Evolutionary conservation across 1,140 invertebrate species (phyloP), one percentile per base, ranked within the genome.

Genomic region (Eriocheir sinensis): DNA sequence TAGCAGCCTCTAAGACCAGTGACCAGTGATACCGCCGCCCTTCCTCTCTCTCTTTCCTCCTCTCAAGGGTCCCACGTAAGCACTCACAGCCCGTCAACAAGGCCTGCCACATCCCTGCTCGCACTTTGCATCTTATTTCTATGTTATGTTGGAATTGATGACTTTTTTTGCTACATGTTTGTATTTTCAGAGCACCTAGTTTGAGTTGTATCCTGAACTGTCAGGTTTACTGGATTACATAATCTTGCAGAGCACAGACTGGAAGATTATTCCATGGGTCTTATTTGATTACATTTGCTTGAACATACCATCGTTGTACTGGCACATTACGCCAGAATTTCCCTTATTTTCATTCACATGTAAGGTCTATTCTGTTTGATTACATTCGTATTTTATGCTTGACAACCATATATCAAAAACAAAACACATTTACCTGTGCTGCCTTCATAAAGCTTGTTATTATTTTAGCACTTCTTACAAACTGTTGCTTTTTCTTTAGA

Each of bases 1-100:
- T 94, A 94, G 89, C 94, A 94, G 94, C 94, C 79, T 94, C 94
- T 94, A 94, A 94, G 94, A 94, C 44, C 94, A 94, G 94, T 85
- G 94, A 94, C 79, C 94, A 80, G 90, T 94, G 94, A 94, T 81
- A 91, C 40, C 80, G 89, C 48, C 89, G 89, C 48, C 94, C 94
- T 86, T 92, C 83, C 89, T 94, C 94, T 94, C 89, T 94, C 94
- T 94, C 89, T 94, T 94, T 94, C 89, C 89, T 94, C 89, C 79
- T 91, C 94, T 94, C 94, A 91, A 81, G 94, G 89, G 94, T 48
- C 81, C 85, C 94, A 94, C 94, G 94, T 94, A 94, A 94, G 94
- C 94, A 94, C 89, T 91, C 94, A 85, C 48, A 72, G 89, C 90
- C 80, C 36, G 8, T 88, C 80, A 41, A 38, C 21, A 80, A 80